Evolutionary conservation across 2,888 invertebrate genomes (phyloP), one percentile per base, ranked within the genome.

Genomic region (Hyposoter didymator): DNA sequence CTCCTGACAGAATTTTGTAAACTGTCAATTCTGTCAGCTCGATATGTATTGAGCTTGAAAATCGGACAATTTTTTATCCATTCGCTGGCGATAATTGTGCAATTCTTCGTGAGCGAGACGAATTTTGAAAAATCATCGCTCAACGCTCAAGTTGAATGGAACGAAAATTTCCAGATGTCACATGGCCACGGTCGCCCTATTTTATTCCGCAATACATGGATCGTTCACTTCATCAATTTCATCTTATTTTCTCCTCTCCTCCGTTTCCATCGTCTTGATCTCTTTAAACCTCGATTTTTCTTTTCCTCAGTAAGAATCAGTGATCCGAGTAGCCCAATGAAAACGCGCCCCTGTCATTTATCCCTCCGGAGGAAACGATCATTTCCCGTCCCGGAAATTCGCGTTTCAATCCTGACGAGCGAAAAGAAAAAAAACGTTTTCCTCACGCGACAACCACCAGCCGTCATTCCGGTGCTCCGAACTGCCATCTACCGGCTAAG

Each of bases 131-230:
- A 47, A 69, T 49, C 67, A 75, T 70, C 55, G 67, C 70, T 47
- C 67, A 82, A 17, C 14, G 35, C 74, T 43, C 3, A 5, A 59
- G 59, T 28, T 59, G 14, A 59, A 39, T 73, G 52, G 78, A 70
- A 67, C 78, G 82, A 86, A 90, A 88, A 89, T 88, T 90, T 86
- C 86, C 89, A 89, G 89, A 90, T 90, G 90, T 86, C 90, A 87
- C 88, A 85, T 86, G 88, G 85, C 75, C 74, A 59, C 45, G 72
- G 43, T 47, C 59, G 10, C 59, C 69, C 78, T n/a, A 7, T 49
- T 64, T 79, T 75, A 52, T 64, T 59, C 69, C 32, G 47, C 49
- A 39, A 66, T 45, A 55, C 70, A 32, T 47, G 55, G 74, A 62
- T 76, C 52, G 55, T 45, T 8, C 78, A 43, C 59, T 78, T 62